Evolutionary conservation across 2,113 vertebrate species (phyloP).

Genomic region (Myxocyprinus asiaticus): DNA sequence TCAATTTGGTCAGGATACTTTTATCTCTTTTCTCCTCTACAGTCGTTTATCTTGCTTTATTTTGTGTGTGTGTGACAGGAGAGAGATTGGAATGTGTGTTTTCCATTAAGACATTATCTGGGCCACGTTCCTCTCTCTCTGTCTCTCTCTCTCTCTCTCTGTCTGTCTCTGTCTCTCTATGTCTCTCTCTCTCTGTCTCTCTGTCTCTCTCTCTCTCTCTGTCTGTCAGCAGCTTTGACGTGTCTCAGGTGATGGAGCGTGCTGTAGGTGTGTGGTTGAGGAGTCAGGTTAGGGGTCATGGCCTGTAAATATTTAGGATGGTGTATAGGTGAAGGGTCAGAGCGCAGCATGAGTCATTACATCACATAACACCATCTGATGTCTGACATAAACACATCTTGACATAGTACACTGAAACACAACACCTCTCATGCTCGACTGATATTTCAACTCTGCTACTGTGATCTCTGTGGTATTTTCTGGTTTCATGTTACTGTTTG

Average conservation of each 20-base stretch:
- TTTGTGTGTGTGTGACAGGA: not conserved
- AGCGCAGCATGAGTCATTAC: not conserved
- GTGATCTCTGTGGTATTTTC: too few relatives aligned
- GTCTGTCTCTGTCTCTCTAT: slow-evolving; percentile 17
- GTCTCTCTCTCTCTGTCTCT: slow-evolving; percentile 1
- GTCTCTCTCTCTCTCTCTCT: slow-evolving; percentile 8
- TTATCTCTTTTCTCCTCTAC: not conserved
- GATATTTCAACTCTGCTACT: too few relatives aligned
- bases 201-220: slow-evolving; percentile 3
- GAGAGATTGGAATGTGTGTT: slow-evolving; percentile 37
- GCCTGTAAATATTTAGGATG: slow-evolving; percentile 65
- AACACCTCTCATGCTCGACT: too few relatives aligned
- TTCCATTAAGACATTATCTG: too few relatives aligned
- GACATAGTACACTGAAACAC: slow-evolving; percentile 43
- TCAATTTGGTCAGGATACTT: slow-evolving; percentile 19
- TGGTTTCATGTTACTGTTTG: too few relatives aligned
- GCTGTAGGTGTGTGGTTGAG: not conserved
- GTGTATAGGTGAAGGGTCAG: slow-evolving; percentile 36
- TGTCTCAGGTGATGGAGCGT: not conserved
- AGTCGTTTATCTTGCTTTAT: too few relatives aligned
- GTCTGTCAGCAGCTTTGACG: slow-evolving; percentile 5
- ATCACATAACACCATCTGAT: not conserved
- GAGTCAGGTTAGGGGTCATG: slow-evolving; percentile 55
- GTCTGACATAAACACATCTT: slow-evolving; percentile 26
- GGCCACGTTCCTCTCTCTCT: not conserved